Evolutionary conservation across 2,797 vertebrate species (phyloP).

Genomic region (Menidia menidia): DNA sequence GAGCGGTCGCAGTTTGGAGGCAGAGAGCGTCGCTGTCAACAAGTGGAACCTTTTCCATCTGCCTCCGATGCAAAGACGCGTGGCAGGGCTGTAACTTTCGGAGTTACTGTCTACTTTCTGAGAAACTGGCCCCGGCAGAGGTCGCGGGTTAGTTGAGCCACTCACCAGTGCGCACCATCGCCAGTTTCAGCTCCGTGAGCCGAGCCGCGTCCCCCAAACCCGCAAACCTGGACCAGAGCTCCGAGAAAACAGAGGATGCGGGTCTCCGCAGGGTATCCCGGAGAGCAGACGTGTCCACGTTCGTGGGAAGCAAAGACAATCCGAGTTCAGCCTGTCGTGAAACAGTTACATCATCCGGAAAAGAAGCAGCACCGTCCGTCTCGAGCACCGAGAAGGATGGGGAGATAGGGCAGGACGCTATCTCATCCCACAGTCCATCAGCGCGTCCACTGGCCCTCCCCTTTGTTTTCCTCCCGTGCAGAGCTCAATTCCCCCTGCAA

Average conservation of each 20-base stretch:
- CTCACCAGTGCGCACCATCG: slow-evolving; percentile 55
- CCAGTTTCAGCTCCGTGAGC: slow-evolving; percentile 46
- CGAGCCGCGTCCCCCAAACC: slow-evolving; percentile 44
- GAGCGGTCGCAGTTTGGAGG: neutral
- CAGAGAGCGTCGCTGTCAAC: neutral
- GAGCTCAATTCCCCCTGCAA: slow-evolving; percentile 38
- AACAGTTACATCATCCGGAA: slow-evolving; percentile 74
- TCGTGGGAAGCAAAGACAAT: slow-evolving; percentile 9
- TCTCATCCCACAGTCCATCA: slow-evolving; percentile 75
- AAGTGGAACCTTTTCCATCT: slow-evolving; percentile 20
- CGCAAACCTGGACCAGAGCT: slow-evolving; percentile 42
- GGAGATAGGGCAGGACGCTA: slow-evolving; percentile 57
- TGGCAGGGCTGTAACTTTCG: neutral
- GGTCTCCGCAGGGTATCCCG: slow-evolving; percentile 11
- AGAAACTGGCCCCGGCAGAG: slow-evolving; percentile 6
- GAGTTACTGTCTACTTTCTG: neutral
- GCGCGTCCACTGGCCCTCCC: slow-evolving; percentile 66
- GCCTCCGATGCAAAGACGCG: neutral
- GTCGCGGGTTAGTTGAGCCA: slow-evolving; percentile 12
- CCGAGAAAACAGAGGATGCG: slow-evolving; percentile 36
- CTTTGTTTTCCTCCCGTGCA: slow-evolving; percentile 53
- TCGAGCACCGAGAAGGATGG: slow-evolving; percentile 54
- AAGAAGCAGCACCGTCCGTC: slow-evolving; percentile 36
- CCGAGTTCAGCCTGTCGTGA: slow-evolving; percentile 45
- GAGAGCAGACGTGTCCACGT: slow-evolving; percentile 21